phyloP scores from a whole-genome alignment of 2,888 invertebrate species.

The Sarcophaga carnaria region DNA sequence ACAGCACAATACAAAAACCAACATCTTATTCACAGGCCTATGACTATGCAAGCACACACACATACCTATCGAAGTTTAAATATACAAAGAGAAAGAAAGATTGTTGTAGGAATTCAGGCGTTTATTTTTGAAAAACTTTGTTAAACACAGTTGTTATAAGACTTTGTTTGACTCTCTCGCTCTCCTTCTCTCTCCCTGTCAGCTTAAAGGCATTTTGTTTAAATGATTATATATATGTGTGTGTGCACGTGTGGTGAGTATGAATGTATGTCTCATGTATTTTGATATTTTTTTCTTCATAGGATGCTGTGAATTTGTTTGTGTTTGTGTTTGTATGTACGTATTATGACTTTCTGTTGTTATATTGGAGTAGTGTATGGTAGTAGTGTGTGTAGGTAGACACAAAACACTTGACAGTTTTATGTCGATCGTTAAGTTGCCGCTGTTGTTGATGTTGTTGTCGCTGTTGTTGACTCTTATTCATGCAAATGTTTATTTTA shows the following conservation, averaged over 20 bases:
- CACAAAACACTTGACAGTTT: too few species aligned
- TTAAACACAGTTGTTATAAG: too few species aligned
- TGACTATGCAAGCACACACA: background rate
- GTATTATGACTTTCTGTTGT: too few species aligned
- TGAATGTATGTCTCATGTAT: background rate
- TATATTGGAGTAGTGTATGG: background rate
- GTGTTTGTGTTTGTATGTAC: too few species aligned
- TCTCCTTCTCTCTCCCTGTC: background rate
- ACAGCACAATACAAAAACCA: background rate
- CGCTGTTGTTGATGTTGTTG: conserved; percentile 20
- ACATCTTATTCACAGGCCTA: background rate
- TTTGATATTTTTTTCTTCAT: too few species aligned
- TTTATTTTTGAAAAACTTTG: background rate
- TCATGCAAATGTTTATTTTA: conserved; percentile 51
- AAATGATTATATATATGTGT: too few species aligned
- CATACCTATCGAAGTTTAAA: too few species aligned
- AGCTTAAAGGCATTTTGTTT: background rate
- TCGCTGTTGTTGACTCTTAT: conserved; percentile 2
- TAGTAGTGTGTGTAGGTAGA: background rate
- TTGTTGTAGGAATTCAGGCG: conserved; percentile 6
- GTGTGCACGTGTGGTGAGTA: conserved; percentile 18
- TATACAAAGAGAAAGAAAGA: too few species aligned
- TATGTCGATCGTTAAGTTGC: conserved; percentile 21
- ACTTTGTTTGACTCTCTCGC: too few species aligned
- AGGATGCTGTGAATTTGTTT: too few species aligned